Percentiles rank a stretch among this genome's conserved stretches.
phyloP scores from a whole-genome alignment of 1,140 invertebrate species.

The Pseudomyrmex sp. region DNA sequence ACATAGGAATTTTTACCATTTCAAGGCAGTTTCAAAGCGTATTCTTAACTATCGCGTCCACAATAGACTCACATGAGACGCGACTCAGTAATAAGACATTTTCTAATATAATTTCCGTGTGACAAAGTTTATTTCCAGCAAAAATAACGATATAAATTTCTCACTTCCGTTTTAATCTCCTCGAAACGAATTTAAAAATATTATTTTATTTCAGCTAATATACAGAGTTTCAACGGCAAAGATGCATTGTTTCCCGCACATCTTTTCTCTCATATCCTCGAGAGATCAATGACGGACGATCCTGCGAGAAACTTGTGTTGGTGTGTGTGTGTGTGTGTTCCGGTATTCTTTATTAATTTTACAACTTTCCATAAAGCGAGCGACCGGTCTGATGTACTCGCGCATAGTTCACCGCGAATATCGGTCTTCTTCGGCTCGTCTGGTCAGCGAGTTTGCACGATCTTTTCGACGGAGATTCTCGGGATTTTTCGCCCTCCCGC shows the following conservation, averaged over 20 bases:
- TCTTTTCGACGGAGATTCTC: slow-evolving; percentile 66
- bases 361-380: slow-evolving; percentile 72
- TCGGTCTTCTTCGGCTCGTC: background rate
- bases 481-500: slow-evolving; percentile 56
- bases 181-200: background rate
- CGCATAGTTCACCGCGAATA: slow-evolving; percentile 67
- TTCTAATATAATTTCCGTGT: slow-evolving; percentile 36
- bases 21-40: background rate
- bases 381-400: slow-evolving; percentile 61
- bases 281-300: background rate
- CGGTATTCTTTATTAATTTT: slow-evolving; percentile 74
- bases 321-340: background rate
- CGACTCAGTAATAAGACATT: slow-evolving; percentile 2
- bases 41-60: background rate
- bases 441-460: slow-evolving; percentile 46
- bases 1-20: background rate
- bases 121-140: background rate
- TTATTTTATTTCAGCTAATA: background rate
- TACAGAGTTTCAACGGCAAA: background rate
- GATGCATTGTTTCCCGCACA: background rate
- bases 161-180: slow-evolving; percentile 12
- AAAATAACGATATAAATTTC: background rate
- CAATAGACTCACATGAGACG: slow-evolving; percentile 1
- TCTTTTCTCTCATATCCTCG: background rate
- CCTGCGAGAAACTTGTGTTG: background rate